Percentiles rank a stretch among this genome's conserved stretches.
These are phyloP conservation scores for Pipistrellus nathusii DNA, from an alignment of 2,797 vertebrate species.

Conservation along the genomic window DNA sequence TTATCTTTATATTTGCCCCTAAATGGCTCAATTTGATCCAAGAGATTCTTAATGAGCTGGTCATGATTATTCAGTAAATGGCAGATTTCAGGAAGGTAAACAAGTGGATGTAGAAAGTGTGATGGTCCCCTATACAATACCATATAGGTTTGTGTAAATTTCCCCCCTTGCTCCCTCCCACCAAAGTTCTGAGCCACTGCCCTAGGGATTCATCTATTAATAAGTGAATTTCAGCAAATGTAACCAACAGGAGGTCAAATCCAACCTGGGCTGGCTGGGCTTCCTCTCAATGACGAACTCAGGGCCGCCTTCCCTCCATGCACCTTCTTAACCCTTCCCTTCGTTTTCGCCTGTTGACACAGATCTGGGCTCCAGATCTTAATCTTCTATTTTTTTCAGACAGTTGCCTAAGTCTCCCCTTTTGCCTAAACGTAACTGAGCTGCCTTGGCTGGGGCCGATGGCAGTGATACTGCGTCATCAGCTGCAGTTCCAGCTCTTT, in stretches of 20 bases:
- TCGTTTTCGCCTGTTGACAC: neutral
- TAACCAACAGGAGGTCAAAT: neutral
- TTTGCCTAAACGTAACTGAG: neutral
- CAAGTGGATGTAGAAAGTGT: accelerated
- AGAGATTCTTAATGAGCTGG: neutral
- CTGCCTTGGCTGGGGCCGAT: accelerated
- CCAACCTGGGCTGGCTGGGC: neutral
- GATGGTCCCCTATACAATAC: accelerated
- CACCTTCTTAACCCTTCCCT: neutral
- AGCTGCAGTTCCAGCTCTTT: neutral
- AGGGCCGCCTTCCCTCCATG: neutral
- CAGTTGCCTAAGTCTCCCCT: constrained; percentile 36
- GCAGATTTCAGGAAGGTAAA: neutral
- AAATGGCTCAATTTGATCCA: neutral
- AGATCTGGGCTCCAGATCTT: neutral
- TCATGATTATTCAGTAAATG: neutral
- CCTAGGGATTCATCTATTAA: neutral
- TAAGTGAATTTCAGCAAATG: neutral
- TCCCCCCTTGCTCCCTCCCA: accelerated
- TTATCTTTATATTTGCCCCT: neutral
- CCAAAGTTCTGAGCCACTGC: neutral
- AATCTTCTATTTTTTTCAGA: neutral
- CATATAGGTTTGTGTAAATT: accelerated
- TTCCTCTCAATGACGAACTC: too few relatives aligned
- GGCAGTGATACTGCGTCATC: neutral